These are phyloP conservation scores for Caenorhabditis sinica DNA, from an alignment of 2,888 invertebrate species.

Conservation along the genomic window DNA sequence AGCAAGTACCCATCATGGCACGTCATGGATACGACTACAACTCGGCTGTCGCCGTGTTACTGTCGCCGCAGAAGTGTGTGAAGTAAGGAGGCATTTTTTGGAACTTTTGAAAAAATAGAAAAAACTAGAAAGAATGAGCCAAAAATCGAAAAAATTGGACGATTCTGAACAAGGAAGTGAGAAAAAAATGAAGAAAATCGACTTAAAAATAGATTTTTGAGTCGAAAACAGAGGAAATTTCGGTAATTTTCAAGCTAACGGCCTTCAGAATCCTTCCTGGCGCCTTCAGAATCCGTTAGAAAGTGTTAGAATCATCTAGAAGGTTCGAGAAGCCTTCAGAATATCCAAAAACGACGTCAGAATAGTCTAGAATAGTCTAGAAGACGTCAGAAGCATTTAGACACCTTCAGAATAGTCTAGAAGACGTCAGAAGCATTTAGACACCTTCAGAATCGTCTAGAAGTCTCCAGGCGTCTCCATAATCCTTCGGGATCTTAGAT, in stretches of 20 bases:
- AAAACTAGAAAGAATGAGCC: background rate
- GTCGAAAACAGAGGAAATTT: background rate
- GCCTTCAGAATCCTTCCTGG: background rate
- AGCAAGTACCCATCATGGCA: conserved; percentile 57
- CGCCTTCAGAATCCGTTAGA: too few relatives aligned
- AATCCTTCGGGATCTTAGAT: too few relatives aligned
- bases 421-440: too few relatives aligned
- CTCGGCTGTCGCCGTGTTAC: conserved; percentile 45
- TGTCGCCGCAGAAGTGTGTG: conserved; percentile 51
- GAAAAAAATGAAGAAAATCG: background rate
- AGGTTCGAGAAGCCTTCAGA: too few relatives aligned
- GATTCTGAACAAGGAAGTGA: background rate
- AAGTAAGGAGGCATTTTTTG: conserved; percentile 46
- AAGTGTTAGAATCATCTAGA: too few relatives aligned
- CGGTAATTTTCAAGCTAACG: background rate
- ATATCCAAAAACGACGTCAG: too few relatives aligned
- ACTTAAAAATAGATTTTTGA: background rate
- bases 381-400: too few relatives aligned
- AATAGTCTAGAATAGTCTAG: too few relatives aligned
- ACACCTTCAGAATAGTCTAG: too few relatives aligned
- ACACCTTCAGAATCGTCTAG: too few relatives aligned
- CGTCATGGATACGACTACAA: conserved; percentile 57
- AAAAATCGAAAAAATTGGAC: background rate
- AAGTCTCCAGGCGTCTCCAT: too few relatives aligned
- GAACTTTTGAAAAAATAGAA: background rate